These are phyloP conservation scores for Ceyx margarethae DNA, from an alignment of 2,113 vertebrate species.

Conservation along the genomic window DNA sequence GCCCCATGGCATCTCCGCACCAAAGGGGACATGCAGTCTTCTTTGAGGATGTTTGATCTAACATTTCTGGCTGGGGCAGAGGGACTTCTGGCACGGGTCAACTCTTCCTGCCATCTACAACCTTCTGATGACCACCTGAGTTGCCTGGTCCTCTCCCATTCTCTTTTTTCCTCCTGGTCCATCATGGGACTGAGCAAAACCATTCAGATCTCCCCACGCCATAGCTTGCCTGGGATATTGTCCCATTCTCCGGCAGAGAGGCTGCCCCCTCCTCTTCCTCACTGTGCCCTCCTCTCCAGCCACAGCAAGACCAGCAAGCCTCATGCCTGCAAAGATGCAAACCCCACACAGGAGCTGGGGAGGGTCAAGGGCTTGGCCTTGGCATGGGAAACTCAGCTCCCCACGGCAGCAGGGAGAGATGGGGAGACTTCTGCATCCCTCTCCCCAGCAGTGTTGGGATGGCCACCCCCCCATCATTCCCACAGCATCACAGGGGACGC, in stretches of 20 bases:
- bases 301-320: neutral
- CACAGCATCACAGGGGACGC: neutral
- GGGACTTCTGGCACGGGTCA: too few relatives aligned
- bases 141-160: too few relatives aligned
- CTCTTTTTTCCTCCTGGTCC: too few relatives aligned
- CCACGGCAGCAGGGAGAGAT: neutral
- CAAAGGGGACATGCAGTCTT: neutral
- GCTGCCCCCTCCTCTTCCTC: neutral
- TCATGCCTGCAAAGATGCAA: rapidly evolving
- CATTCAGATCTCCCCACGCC: neutral
- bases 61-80: too few relatives aligned
- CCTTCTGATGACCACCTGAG: too few relatives aligned
- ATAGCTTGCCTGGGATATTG: neutral
- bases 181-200: too few relatives aligned
- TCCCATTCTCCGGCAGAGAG: neutral
- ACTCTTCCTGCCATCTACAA: too few relatives aligned
- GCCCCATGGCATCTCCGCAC: neutral
- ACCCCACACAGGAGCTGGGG: neutral
- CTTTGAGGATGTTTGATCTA: neutral
- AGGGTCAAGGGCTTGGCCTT: neutral
- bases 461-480: neutral
- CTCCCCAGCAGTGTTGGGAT: neutral
- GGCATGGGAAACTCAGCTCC: neutral
- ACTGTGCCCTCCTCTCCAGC: neutral
- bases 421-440: neutral